Base-by-base conservation (phyloP, 2,888 invertebrate species). In the Phaonia tiefii region DNA sequence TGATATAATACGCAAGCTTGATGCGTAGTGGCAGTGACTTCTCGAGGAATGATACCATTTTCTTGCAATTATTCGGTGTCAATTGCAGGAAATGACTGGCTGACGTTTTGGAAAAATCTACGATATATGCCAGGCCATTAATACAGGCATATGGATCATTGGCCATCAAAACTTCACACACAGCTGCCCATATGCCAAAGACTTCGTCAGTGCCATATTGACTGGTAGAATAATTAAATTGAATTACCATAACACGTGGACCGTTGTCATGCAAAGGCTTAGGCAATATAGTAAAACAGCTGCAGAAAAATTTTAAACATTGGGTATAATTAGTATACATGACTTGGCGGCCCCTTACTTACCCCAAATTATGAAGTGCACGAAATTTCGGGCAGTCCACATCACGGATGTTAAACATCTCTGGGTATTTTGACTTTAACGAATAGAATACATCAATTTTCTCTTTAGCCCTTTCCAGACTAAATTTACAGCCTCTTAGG, bases 81-180 rank as follows among this genome's bases (percentile, higher is more conserved):
- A 93, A 92, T 84, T 93, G 93, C 44, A 92, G 89, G n/a, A 93
- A 87, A 79, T 93, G 92, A 22, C 89, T 91, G 11, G 93, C 84
- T 0, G 92, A 92, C 2, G 92, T 90, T 63, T 92, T 91, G 51
- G 91, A 86, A 85, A 93, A 86, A 86, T 95, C 94, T 17, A 93
- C 85, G 25, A 94, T 87, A 10, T 92, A 89, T 15, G 92, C 54
- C 22, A 85, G 90, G 20, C 93, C 93, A 81, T 91, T 88, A 4
- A 93, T 89, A 58, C 91, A 89, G 65, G 91, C 91, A 85, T 93
- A 92, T 86, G 94, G 94, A 85, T 94, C 93, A 85, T 93, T 93
- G 20, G 92, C 85, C 85, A 93, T 86, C 81, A 92, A 86, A 71
- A 94, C 92, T 84, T 94, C 93, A 69, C 91, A 90, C 49, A 93